Conservation (phyloP, 2,797 vertebrate genomes). For the Siniperca undulata region DNA sequence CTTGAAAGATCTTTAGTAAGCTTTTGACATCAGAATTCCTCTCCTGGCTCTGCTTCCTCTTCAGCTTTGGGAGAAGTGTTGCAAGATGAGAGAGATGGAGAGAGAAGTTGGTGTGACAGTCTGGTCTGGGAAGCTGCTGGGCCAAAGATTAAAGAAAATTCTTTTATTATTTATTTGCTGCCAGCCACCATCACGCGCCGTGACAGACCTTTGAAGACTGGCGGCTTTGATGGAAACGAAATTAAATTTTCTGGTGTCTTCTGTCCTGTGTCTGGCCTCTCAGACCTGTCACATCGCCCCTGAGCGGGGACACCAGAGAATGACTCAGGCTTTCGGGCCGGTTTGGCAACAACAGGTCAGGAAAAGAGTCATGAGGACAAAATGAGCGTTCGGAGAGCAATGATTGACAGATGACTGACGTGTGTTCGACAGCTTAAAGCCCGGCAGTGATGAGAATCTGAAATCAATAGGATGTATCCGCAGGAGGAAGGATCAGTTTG, state of each 20-base stretch:
- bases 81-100: constrained; percentile 5
- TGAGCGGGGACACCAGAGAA: background rate
- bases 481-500: constrained; percentile 51
- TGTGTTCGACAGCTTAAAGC: constrained; percentile 9
- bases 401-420: constrained; percentile 27
- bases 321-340: background rate
- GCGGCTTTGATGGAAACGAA: constrained; percentile 70
- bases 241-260: constrained; percentile 48
- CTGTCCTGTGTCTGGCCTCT: background rate
- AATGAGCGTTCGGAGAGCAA: background rate
- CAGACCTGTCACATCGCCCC: constrained; percentile 3
- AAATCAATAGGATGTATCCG: constrained; percentile 53
- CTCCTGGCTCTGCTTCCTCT: background rate
- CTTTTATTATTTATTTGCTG: constrained; percentile 55
- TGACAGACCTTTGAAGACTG: constrained; percentile 73
- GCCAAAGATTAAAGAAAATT: constrained; percentile 62
- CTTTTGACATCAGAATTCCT: background rate
- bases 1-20: background rate
- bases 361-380: background rate
- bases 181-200: background rate
- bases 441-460: constrained; percentile 7
- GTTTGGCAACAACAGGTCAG: background rate
- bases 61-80: background rate
- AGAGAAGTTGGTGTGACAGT: constrained; percentile 33
- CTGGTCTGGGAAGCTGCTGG: constrained; percentile 14